phyloP scores from a whole-genome alignment of 2,888 invertebrate genomes.

The Tenthredo livida region DNA sequence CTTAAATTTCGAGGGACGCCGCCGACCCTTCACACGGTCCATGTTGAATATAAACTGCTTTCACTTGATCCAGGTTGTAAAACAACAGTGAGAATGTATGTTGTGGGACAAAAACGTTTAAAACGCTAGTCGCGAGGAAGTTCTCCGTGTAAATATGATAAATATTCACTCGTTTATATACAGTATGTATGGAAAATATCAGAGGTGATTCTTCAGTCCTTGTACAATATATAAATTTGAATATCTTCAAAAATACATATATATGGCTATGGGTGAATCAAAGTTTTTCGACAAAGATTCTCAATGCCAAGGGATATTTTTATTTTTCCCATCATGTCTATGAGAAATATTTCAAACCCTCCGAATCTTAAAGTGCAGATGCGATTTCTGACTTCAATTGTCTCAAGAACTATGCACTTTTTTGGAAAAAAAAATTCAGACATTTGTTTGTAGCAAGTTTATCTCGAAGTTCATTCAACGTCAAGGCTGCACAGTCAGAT shows the following conservation, averaged over 20 bases:
- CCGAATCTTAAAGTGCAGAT: too few species aligned
- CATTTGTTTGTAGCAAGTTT: too few species aligned
- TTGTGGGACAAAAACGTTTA: slow-evolving; percentile 27
- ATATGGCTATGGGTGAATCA: background rate
- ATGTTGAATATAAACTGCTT: slow-evolving; percentile 45
- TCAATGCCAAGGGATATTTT: background rate
- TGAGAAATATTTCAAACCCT: background rate
- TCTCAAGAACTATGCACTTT: too few species aligned
- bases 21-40: slow-evolving; percentile 41
- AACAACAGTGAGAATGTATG: slow-evolving; percentile 39
- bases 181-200: slow-evolving; percentile 12
- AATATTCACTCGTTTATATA: slow-evolving; percentile 23
- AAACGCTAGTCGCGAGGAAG: background rate
- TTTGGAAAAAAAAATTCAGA: too few species aligned
- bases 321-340: background rate
- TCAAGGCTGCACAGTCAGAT: too few species aligned
- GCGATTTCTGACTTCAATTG: too few species aligned
- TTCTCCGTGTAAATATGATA: slow-evolving; percentile 28
- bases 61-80: slow-evolving; percentile 46
- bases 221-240: background rate
- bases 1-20: slow-evolving; percentile 43
- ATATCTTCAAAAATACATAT: slow-evolving; percentile 6
- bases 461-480: too few species aligned
- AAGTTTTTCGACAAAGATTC: background rate
- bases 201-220: background rate